Percentiles rank a stretch among this genome's conserved stretches.
Conservation (phyloP, 2,113 vertebrate genomes). For the Anguilla japonica region DNA sequence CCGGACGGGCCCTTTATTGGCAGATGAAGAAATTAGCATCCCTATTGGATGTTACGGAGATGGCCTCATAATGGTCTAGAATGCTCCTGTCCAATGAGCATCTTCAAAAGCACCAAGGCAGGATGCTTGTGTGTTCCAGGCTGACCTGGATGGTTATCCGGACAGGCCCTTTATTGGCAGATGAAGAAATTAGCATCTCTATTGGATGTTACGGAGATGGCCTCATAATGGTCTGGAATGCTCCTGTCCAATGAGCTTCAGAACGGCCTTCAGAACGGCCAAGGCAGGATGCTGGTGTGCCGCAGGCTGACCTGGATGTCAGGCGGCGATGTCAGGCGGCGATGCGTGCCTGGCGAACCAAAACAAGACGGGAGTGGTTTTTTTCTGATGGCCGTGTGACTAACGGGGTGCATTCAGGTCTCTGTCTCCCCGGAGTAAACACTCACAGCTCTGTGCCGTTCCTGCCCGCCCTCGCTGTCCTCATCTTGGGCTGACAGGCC, state of each 20-base stretch:
- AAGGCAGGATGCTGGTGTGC: too few relatives aligned
- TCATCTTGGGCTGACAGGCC: not conserved
- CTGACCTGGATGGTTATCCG: too few relatives aligned
- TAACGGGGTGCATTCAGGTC: constrained; percentile 28
- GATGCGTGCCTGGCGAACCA: too few relatives aligned
- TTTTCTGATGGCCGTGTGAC: constrained; percentile 18
- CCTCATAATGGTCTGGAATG: not conserved
- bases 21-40: not conserved
- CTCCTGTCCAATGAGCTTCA: not conserved
- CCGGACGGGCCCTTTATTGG: too few relatives aligned
- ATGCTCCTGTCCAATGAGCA: not conserved
- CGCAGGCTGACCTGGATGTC: not conserved
- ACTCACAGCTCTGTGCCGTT: not conserved
- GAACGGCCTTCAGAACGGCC: not conserved
- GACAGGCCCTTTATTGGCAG: not conserved
- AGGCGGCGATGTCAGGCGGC: not conserved
- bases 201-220: not conserved
- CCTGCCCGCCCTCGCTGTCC: not conserved
- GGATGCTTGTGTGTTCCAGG: too few relatives aligned
- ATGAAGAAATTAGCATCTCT: not conserved
- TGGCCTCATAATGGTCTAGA: not conserved
- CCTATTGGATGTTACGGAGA: not conserved
- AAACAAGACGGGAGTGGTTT: not conserved
- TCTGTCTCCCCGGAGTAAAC: constrained; percentile 12
- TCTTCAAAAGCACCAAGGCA: not conserved